Conservation (phyloP, 35 echinoderm and acorn worm genomes). For the Diadema setosum region DNA sequence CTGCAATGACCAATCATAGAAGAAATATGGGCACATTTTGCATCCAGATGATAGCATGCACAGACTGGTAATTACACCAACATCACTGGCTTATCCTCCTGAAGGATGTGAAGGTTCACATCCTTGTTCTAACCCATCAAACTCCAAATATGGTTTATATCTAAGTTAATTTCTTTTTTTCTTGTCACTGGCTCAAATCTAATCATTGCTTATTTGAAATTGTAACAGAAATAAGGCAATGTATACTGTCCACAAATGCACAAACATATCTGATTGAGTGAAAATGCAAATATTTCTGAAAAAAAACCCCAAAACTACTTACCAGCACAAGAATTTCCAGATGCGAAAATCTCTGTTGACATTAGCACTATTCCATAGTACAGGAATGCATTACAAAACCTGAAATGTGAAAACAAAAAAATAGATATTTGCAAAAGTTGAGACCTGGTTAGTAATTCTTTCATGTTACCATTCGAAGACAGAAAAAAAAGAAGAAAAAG, state of each 20-base stretch:
- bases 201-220: not conserved
- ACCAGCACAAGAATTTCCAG: not conserved
- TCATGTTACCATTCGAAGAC: not conserved
- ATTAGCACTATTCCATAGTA: not conserved
- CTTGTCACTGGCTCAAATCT: not conserved
- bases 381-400: conserved; percentile 23
- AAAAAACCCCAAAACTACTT: not conserved
- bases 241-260: not conserved
- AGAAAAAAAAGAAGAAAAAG: not conserved
- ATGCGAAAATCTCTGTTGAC: not conserved
- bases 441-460: not conserved
- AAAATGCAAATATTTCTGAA: not conserved
- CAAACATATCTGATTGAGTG: not conserved
- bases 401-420: not conserved
- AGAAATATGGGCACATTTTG: not conserved
- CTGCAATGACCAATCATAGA: not conserved
- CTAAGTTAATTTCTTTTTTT: not conserved
- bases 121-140: not conserved
- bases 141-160: not conserved
- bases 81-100: not conserved
- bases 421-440: not conserved
- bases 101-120: not conserved
- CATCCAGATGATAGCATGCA: not conserved
- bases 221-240: not conserved
- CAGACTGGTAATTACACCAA: not conserved